Evolutionary conservation across 1,140 invertebrate genomes (phyloP), one percentile per base, ranked within the genome.

Genomic region (Cotesia typhae): DNA sequence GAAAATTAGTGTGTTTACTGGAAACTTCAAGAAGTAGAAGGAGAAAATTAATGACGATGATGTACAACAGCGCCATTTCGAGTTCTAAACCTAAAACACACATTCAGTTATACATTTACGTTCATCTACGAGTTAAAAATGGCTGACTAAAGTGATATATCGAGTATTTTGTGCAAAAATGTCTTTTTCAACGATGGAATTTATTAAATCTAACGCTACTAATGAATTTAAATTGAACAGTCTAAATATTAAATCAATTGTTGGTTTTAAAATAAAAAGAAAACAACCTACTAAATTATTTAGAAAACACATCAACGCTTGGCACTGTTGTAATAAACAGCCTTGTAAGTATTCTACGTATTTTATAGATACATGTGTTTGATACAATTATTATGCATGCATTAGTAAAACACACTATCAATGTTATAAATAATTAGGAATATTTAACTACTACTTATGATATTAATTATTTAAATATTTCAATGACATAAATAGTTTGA

Each of bases 111-210:
- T 17, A 17, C 1, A 17, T 63, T 63, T 38, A 63, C 60, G 6
- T 12, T 10, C 64, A 61, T 72, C 66, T 47, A 59, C 38, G 4
- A 71, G 53, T 74, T 74, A 53, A 81, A 80, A 79, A 81, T 81
- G 80, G 80, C 80, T 74, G 78, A 76, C 71, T 81, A 67, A 78
- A 78, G 67, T 76, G 65, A 61, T 73, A 35, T 73, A 17, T 67
- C 72, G 35, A 41, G 74, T 76, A 69, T 74, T 36, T 77, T 65
- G 35, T 69, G 1, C 17, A 65, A 83, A 76, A 76, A 80, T 79
- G 74, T 77, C 63, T 71, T 28, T 66, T 63, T 67, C 69, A 81
- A 80, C 80, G 67, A 83, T 79, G 78, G 78, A 82, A 79, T 78
- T 75, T 68, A 71, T 73, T 57, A 63, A 64, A 74, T 77, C 75